phyloP scores from a whole-genome alignment of 2,888 invertebrate genomes.

The Cecidostiba fungosa region DNA sequence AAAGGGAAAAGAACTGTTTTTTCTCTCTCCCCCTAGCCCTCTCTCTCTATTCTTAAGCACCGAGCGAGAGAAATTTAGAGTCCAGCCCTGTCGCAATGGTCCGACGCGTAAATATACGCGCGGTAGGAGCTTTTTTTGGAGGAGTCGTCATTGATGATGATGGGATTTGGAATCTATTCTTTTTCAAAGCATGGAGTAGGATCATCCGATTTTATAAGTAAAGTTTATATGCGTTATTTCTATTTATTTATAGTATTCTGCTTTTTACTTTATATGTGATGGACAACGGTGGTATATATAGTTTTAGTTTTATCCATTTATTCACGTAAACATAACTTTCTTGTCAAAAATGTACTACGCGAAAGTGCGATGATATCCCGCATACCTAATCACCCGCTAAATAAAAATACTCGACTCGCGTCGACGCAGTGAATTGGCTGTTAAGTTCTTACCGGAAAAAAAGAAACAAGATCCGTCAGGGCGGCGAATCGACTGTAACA shows the following conservation, averaged over 20 bases:
- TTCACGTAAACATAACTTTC: background rate
- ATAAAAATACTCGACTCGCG: too few relatives aligned
- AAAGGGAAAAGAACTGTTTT: background rate
- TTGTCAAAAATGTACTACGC: background rate
- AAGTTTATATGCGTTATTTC: background rate
- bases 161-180: background rate
- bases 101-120: slow-evolving; percentile 7
- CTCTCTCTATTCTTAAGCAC: background rate
- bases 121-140: background rate
- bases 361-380: background rate
- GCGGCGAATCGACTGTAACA: background rate
- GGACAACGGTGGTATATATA: too few relatives aligned
- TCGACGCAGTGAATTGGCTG: too few relatives aligned
- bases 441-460: slow-evolving; percentile 7
- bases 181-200: background rate
- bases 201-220: background rate
- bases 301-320: background rate
- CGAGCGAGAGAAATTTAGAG: background rate
- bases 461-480: background rate
- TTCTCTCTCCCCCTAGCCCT: too few relatives aligned
- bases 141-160: background rate
- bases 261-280: background rate
- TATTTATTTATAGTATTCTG: background rate
- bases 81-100: background rate
- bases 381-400: too few relatives aligned